phyloP scores from a whole-genome alignment of 2,888 invertebrate species.

The Diplolepis rosae region DNA sequence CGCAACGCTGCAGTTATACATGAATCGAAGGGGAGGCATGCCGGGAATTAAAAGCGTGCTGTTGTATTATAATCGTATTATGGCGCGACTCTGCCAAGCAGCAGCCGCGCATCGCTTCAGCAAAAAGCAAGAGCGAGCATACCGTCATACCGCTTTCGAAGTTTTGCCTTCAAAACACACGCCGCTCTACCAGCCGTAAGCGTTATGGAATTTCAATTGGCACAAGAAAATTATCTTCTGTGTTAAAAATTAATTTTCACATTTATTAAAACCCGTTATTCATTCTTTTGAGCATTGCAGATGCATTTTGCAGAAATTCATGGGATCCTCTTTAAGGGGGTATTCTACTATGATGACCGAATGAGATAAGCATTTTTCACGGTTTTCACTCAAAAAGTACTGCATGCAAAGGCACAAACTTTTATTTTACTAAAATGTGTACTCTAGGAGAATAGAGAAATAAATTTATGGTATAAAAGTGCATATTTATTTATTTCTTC shows the following conservation, averaged over 20 bases:
- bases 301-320: too few species aligned
- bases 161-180: conserved; percentile 19
- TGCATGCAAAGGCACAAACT: too few species aligned
- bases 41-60: conserved; percentile 68
- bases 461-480: too few species aligned
- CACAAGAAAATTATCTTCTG: conserved; percentile 12
- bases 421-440: too few species aligned
- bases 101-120: conserved; percentile 18
- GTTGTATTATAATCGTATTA: conserved; percentile 69
- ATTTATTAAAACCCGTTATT: too few species aligned
- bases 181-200: not conserved
- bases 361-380: too few species aligned
- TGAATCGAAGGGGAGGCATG: conserved; percentile 52
- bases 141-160: conserved; percentile 12
- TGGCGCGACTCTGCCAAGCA: conserved; percentile 51
- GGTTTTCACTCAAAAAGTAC: too few species aligned
- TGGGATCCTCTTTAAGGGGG: too few species aligned
- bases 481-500: too few species aligned
- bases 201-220: conserved; percentile 30
- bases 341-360: too few species aligned
- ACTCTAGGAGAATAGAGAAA: too few species aligned
- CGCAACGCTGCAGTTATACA: conserved; percentile 34
- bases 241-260: conserved; percentile 11
- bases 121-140: conserved; percentile 31
- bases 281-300: too few species aligned